Conservation (phyloP, 1,140 invertebrate species). For the Solen grandis region DNA sequence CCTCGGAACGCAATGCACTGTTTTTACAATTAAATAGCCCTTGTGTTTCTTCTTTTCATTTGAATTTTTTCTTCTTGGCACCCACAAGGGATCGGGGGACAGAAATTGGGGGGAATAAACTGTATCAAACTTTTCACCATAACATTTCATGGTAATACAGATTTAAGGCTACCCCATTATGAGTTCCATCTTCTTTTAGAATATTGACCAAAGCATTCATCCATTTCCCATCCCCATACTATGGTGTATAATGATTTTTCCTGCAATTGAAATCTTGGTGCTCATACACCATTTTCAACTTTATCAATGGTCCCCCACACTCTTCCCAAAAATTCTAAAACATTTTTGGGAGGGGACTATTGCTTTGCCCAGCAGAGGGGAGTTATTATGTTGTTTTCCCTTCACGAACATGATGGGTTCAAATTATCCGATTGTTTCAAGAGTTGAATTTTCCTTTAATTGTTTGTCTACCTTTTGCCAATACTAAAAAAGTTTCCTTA, state of each 20-base stretch:
- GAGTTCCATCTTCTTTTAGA: not conserved
- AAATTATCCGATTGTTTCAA: not conserved
- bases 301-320: not conserved
- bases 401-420: not conserved
- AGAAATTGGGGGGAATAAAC: not conserved
- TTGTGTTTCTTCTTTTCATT: not conserved
- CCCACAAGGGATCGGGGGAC: not conserved
- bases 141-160: not conserved
- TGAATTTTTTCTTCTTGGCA: not conserved
- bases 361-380: not conserved
- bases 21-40: not conserved
- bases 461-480: not conserved
- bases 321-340: not conserved
- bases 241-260: not conserved
- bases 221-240: no score
- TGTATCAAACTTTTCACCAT: not conserved
- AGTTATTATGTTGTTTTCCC: constrained; percentile 1
- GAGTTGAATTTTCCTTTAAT: not conserved
- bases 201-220: no score
- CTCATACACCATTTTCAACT: not conserved
- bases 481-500: not conserved
- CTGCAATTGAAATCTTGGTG: not conserved
- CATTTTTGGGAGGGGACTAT: not conserved
- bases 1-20: constrained; percentile 2
- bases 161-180: not conserved